phyloP scores from a whole-genome alignment of 2,797 vertebrate species.

The Melanotaenia boesemani region DNA sequence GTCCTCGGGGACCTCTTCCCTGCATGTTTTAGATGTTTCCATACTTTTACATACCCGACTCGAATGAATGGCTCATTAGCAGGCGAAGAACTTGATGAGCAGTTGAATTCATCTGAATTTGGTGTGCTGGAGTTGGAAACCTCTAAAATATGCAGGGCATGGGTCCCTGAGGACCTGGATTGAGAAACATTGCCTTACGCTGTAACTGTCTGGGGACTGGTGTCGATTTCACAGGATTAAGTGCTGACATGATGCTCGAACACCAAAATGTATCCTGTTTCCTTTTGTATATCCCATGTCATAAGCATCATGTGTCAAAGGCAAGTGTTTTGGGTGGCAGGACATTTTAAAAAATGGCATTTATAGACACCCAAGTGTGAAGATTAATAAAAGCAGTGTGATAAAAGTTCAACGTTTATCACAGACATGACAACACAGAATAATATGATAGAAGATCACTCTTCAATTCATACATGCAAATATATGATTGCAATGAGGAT shows the following conservation, averaged over 20 bases:
- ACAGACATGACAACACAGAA: conserved; percentile 3
- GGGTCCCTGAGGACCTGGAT: no score
- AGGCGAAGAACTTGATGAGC: no score
- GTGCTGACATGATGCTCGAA: conserved; percentile 20
- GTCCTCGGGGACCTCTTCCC: no score
- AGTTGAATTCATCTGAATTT: no score
- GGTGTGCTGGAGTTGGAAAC: no score
- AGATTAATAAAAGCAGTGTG: conserved; percentile 18
- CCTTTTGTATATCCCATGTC: not conserved
- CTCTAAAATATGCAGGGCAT: no score
- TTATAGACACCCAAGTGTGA: conserved; percentile 19
- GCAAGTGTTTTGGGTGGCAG: conserved; percentile 7
- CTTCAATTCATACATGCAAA: not conserved
- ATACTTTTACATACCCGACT: no score
- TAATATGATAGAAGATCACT: not conserved
- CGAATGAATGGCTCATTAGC: no score
- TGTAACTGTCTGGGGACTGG: conserved; percentile 12
- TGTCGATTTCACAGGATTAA: conserved; percentile 11
- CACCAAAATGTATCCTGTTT: conserved; percentile 1
- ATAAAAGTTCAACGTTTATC: conserved; percentile 12
- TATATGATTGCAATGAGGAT: conserved; percentile 12
- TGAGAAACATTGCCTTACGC: not conserved
- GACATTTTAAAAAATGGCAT: conserved; percentile 20
- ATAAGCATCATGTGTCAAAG: not conserved
- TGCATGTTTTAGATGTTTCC: no score